Conservation (phyloP, 2,113 vertebrate genomes). For the Neofelis nebulosa region DNA sequence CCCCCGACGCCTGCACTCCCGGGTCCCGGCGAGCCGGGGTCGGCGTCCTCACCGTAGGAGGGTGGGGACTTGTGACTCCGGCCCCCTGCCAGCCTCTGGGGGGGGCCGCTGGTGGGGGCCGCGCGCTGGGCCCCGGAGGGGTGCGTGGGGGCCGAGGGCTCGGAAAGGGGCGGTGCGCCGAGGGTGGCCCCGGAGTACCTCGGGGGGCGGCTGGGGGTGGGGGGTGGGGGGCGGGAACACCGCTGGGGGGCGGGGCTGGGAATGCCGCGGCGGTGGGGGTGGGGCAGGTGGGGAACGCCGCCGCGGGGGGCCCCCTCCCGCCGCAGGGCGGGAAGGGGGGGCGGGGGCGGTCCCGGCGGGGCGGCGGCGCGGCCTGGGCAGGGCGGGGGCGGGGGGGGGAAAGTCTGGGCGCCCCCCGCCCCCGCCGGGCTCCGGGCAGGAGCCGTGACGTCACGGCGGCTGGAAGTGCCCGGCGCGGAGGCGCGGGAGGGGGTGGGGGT, state of each 20-base stretch:
- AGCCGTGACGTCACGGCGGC: conserved; percentile 76
- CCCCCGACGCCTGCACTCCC: not conserved
- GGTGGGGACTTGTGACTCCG: not conserved
- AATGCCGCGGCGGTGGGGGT: not conserved
- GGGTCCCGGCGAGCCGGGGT: not conserved
- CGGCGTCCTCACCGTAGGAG: not conserved
- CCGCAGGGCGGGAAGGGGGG: rapidly evolving
- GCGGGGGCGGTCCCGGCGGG: rapidly evolving
- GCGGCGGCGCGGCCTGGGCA: not conserved
- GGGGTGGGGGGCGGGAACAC: not conserved
- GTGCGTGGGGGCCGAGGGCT: not conserved
- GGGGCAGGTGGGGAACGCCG: not conserved
- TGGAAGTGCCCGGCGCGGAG: conserved; percentile 75
- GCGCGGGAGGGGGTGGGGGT: conserved; percentile 59
- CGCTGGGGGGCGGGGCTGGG: conserved; percentile 58
- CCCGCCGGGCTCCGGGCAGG: conserved; percentile 23
- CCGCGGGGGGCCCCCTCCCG: not conserved
- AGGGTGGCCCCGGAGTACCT: not conserved
- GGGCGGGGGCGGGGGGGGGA: not conserved
- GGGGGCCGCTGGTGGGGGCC: not conserved
- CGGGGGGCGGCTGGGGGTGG: not conserved
- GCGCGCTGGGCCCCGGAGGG: not conserved
- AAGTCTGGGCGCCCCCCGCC: not conserved
- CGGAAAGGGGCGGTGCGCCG: not conserved
- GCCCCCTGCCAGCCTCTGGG: not conserved